Conservation (phyloP, 2,113 vertebrate species). For the Isurus oxyrinchus region DNA sequence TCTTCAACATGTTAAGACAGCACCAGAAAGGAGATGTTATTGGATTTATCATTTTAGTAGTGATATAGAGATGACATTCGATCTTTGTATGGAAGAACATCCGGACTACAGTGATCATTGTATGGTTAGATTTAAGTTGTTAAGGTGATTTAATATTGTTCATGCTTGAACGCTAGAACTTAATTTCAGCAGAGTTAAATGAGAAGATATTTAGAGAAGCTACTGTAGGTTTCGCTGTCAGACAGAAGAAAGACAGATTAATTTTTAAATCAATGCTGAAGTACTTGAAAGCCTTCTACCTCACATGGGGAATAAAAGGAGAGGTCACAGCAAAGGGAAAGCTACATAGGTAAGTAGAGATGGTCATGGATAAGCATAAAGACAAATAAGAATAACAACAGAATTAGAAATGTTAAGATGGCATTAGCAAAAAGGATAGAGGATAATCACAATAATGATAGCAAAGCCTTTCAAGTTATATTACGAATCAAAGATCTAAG, state of each 20-base stretch:
- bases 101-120: not conserved
- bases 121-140: not conserved
- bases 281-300: not conserved
- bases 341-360: not conserved
- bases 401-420: not conserved
- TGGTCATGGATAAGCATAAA: not conserved
- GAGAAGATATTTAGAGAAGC: not conserved
- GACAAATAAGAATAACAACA: not conserved
- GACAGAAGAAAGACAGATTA: not conserved
- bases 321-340: not conserved
- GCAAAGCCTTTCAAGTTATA: not conserved
- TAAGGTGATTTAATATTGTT: not conserved
- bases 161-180: not conserved
- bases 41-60: not conserved
- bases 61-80: not conserved
- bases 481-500: not conserved
- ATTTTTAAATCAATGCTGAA: constrained; percentile 21
- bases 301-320: not conserved
- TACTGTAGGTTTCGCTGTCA: not conserved
- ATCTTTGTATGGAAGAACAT: not conserved
- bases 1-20: not conserved
- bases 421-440: not conserved
- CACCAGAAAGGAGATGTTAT: not conserved
- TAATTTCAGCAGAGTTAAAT: not conserved
- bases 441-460: not conserved